These are phyloP conservation scores for Drosophila rellima DNA, from an alignment of 2,888 invertebrate genomes.

Conservation along the genomic window DNA sequence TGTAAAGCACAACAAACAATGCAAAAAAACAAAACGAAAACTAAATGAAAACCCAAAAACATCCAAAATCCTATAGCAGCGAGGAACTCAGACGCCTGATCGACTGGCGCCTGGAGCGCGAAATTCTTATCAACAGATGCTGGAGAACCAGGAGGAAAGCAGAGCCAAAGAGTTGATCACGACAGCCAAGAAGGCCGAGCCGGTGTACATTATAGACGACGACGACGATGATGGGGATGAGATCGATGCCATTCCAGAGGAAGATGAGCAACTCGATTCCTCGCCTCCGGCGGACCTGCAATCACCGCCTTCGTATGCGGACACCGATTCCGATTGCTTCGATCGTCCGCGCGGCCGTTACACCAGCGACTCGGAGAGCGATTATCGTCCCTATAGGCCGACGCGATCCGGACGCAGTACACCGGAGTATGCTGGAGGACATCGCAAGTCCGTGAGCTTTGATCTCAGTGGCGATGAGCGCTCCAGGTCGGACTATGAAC, in stretches of 20 bases:
- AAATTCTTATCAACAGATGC: constrained; percentile 78
- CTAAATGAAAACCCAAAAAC: constrained; percentile 58
- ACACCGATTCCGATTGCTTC: constrained; percentile 80
- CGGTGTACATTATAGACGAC: constrained; percentile 82
- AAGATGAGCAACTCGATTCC: constrained; percentile 60
- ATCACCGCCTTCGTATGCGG: constrained; percentile 70
- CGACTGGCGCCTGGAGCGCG: constrained; percentile 63
- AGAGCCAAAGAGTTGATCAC: constrained; percentile 12
- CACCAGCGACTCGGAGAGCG: constrained; percentile 84
- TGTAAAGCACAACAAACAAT: constrained; percentile 30
- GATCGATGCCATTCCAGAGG: constrained; percentile 58
- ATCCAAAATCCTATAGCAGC: constrained; percentile 73
- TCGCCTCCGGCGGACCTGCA: constrained; percentile 64
- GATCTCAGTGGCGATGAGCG: constrained; percentile 85
- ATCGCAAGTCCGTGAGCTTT: constrained; percentile 86
- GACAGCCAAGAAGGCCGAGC: constrained; percentile 72
- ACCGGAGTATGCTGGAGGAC: constrained; percentile 77
- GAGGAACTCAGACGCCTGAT: constrained; percentile 74
- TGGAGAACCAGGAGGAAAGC: constrained; percentile 64
- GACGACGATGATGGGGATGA: constrained; percentile 72
- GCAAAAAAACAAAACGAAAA: constrained; percentile 32
- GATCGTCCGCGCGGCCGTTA: constrained; percentile 74
- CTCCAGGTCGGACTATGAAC: constrained; percentile 84
- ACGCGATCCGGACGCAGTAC: constrained; percentile 83
- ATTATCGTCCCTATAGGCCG: constrained; percentile 68